A percentile compares a stretch with the other conserved stretches of the same genome.
Conservation (phyloP, 2,113 vertebrate genomes). For the Chlorocebus sabaeus region DNA sequence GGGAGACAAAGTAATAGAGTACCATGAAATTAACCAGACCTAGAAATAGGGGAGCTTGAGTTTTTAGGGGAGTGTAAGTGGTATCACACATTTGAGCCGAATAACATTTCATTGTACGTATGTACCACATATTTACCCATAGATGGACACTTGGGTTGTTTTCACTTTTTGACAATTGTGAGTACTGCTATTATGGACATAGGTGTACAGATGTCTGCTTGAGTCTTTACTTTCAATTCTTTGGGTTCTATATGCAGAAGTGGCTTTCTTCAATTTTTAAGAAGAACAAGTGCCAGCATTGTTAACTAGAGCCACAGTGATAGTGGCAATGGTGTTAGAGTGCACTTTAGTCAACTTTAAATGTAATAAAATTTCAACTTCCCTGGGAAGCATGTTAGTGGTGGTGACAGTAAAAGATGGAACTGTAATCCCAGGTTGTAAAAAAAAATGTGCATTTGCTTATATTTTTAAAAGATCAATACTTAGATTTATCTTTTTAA, state of each 20-base stretch:
- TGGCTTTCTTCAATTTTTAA: neutral
- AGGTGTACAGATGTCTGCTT: neutral
- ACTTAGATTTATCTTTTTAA: neutral
- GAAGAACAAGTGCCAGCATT: neutral
- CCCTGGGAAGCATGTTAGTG: neutral
- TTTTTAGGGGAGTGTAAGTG: neutral
- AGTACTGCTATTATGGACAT: neutral
- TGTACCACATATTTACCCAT: neutral
- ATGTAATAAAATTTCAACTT: neutral
- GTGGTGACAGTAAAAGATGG: neutral
- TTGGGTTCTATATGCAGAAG: neutral
- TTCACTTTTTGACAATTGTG: neutral
- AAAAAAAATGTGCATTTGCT: neutral
- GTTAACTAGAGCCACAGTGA: neutral
- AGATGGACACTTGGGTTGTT: neutral
- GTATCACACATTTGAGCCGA: neutral
- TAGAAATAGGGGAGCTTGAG: neutral
- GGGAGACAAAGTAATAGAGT: neutral
- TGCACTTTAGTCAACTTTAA: neutral
- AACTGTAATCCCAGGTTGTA: neutral
- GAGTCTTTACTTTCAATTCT: neutral
- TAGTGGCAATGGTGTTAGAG: neutral
- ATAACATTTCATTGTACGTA: neutral
- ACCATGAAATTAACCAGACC: neutral
- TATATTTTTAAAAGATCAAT: neutral